These are phyloP conservation scores for Caenorhabditis parvicauda DNA, from an alignment of 2,888 invertebrate species.

Conservation along the genomic window DNA sequence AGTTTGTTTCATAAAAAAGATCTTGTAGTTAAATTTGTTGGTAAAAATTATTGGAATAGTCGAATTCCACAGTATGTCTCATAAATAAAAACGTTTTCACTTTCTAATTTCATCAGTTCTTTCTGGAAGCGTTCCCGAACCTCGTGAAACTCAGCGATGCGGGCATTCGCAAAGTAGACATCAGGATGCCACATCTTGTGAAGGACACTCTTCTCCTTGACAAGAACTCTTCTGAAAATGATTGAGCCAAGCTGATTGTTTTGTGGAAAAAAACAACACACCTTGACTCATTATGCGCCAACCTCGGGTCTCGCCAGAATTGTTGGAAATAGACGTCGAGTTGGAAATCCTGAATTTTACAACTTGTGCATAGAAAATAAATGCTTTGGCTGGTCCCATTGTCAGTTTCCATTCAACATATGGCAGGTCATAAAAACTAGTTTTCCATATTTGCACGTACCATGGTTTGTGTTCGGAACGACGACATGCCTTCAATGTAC, in stretches of 20 bases:
- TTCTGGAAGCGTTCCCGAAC: constrained; percentile 6
- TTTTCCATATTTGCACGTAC: too few relatives aligned
- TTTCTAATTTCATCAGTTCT: neutral
- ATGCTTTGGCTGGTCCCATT: too few relatives aligned
- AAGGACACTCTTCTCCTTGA: constrained; percentile 45
- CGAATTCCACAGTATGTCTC: neutral
- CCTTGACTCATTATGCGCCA: constrained; percentile 56
- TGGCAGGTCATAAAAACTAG: too few relatives aligned
- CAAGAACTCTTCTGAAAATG: constrained; percentile 32
- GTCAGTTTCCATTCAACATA: too few relatives aligned
- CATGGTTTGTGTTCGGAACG: constrained; percentile 61
- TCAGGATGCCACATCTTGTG: constrained; percentile 61
- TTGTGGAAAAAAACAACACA: neutral
- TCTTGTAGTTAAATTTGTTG: too few relatives aligned
- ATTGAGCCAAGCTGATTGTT: neutral
- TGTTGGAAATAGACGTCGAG: constrained; percentile 62
- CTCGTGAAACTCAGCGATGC: constrained; percentile 59
- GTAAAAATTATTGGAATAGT: too few relatives aligned
- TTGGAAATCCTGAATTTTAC: constrained; percentile 54
- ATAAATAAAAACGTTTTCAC: constrained; percentile 6
- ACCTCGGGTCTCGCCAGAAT: constrained; percentile 57
- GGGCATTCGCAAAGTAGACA: constrained; percentile 62
- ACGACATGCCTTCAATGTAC: constrained; percentile 63
- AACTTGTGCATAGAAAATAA: too few relatives aligned
- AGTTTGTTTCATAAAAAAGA: too few relatives aligned